Conservation (phyloP, 2,888 invertebrate genomes). For the Pseudanteris insignis region DNA sequence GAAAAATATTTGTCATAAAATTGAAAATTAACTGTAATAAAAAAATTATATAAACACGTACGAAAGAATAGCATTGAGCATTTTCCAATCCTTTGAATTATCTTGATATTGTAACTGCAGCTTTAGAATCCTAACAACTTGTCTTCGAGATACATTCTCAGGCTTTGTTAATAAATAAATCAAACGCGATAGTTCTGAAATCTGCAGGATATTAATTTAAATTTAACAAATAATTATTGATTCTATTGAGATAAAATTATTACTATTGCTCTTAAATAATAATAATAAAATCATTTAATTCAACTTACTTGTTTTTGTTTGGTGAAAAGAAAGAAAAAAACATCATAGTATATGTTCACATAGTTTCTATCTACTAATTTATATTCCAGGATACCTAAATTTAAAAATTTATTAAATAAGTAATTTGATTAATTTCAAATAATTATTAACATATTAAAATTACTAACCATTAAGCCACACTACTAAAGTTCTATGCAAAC, state of each 20-base stretch:
- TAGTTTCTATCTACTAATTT: slow-evolving; percentile 53
- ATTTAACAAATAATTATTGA: slow-evolving; percentile 1
- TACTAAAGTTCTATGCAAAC: slow-evolving; percentile 47
- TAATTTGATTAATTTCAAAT: not conserved
- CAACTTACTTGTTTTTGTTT: slow-evolving; percentile 54
- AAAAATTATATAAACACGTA: slow-evolving; percentile 42
- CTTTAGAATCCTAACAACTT: slow-evolving; percentile 53
- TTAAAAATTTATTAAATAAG: slow-evolving; percentile 6
- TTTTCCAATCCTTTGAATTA: slow-evolving; percentile 49
- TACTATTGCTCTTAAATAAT: no score
- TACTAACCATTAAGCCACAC: slow-evolving; percentile 57
- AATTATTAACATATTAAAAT: not conserved
- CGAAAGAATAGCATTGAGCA: slow-evolving; percentile 58
- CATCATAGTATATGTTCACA: slow-evolving; percentile 57
- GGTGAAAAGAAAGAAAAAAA: slow-evolving; percentile 54
- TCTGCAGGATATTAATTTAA: not conserved
- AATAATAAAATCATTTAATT: not conserved
- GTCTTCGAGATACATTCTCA: slow-evolving; percentile 60
- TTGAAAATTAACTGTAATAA: not conserved
- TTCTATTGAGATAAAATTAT: no score
- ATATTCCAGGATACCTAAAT: slow-evolving; percentile 56
- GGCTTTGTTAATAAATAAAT: slow-evolving; percentile 60
- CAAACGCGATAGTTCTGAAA: slow-evolving; percentile 55
- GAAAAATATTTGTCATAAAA: not conserved
- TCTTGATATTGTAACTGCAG: slow-evolving; percentile 43